Evolutionary conservation across 2,888 invertebrate species (phyloP), one percentile per base, ranked within the genome.

Genomic region (Oxytorus armatus): DNA sequence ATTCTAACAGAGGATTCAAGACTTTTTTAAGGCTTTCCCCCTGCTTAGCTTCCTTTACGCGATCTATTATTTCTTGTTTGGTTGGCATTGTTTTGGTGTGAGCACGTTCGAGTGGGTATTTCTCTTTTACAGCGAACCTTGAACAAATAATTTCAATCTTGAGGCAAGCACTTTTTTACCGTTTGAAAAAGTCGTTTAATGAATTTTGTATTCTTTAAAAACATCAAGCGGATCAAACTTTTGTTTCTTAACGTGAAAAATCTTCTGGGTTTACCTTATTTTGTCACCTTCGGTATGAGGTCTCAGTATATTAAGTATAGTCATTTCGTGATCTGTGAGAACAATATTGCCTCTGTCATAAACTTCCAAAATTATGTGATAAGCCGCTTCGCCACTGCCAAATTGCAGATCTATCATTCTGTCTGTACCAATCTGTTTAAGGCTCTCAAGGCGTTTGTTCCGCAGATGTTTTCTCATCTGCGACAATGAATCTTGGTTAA

Each of bases 341-440:
- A 99, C 94, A 14, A 99, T 96, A 92, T 99, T 99, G 69, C 99
- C 99, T 86, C 97, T 93, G 92, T 99, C 99, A 88, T 98, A 99
- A 21, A 99, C 92, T 92, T 99, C 99, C 69, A 99, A 90, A 85
- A 99, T 96, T 0, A 99, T 93, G 92, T 99, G 99, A 92, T 98
- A 98, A 0, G 98, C 97, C 0, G 97, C 98, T 89, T 98, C 98
- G 0, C 96, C 96, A 2, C 95, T 95, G 10, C 99, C 99, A 93
- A 99, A 99, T 92, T 98, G 97, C 61, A 99, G 92, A 92, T 98
- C 97, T 11, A 99, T 94, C 59, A 99, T 96, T 90, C 99, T 95
- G 92, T 99, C 99, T 3, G 96, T 94, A 0, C 99, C 99, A 0
- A 99, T 92, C 92, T 99, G 99, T 1, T 92, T 93, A 0, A 99